Conservation (phyloP, 2,113 vertebrate species). For the Petaurus breviceps region DNA sequence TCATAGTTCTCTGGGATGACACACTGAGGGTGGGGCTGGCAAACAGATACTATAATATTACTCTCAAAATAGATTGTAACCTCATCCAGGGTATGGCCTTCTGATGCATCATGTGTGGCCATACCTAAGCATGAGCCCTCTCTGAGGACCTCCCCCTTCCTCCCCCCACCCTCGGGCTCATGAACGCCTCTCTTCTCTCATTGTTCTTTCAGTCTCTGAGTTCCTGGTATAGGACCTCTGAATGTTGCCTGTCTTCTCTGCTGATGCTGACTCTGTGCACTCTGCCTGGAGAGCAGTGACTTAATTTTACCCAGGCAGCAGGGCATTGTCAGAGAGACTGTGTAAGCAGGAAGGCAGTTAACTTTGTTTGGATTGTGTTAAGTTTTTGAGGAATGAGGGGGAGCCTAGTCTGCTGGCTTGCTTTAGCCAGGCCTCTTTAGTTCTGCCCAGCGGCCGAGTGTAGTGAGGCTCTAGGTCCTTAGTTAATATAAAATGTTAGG, state of each 20-base stretch:
- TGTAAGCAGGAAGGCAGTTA: neutral
- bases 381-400: neutral
- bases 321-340: neutral
- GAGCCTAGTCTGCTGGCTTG: constrained; percentile 8
- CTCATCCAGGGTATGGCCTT: constrained; percentile 63
- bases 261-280: constrained; percentile 15
- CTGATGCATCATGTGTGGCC: constrained; percentile 72
- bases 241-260: constrained; percentile 11
- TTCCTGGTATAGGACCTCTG: neutral
- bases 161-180: no score
- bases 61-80: constrained; percentile 81
- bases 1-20: constrained; percentile 66
- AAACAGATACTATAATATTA: constrained; percentile 74
- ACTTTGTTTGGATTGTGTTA: neutral
- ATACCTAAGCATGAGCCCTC: constrained; percentile 49
- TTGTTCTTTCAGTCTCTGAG: neutral
- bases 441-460: neutral
- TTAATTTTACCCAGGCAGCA: constrained; percentile 27
- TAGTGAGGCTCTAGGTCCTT: constrained; percentile 29
- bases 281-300: neutral
- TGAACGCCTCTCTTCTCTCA: no score
- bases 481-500: neutral
- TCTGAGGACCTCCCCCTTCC: neutral
- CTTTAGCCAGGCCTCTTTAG: neutral
- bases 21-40: constrained; percentile 72